Evolutionary conservation across 2,797 vertebrate genomes (phyloP).

Genomic region (Pogoniulus pusillus): DNA sequence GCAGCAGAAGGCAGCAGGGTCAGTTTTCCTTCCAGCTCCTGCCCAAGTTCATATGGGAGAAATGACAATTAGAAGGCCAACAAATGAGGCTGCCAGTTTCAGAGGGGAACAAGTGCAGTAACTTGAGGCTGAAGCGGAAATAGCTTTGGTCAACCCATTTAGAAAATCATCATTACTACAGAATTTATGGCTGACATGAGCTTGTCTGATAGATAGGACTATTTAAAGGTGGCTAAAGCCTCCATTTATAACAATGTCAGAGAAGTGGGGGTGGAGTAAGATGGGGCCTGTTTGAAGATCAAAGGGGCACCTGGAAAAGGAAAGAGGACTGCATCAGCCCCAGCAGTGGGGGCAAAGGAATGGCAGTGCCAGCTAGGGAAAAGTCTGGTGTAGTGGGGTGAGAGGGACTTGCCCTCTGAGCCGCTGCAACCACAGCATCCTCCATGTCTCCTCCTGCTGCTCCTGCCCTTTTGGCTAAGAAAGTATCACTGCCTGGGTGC

Average conservation of each 20-base stretch:
- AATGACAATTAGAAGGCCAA: conserved; percentile 76
- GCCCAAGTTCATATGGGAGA: conserved; percentile 63
- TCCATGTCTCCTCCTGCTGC: accelerated
- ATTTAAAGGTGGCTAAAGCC: conserved; percentile 81
- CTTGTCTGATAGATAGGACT: conserved; percentile 87
- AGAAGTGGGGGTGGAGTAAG: conserved; percentile 17
- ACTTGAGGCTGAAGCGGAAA: conserved; percentile 80
- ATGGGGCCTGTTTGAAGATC: conserved; percentile 32
- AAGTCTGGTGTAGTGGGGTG: not conserved
- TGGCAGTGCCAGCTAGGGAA: not conserved
- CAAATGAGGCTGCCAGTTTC: conserved; percentile 70
- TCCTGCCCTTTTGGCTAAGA: not conserved
- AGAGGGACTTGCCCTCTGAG: not conserved
- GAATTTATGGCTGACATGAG: conserved; percentile 86
- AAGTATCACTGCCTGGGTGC: not conserved
- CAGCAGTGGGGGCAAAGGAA: accelerated
- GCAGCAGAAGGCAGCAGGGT: not conserved
- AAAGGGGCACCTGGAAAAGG: not conserved
- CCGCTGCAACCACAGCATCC: not conserved
- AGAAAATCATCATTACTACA: conserved; percentile 76
- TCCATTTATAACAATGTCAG: conserved; percentile 79
- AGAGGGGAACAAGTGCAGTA: conserved; percentile 32
- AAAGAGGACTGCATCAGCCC: not conserved
- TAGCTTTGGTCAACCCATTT: conserved; percentile 77
- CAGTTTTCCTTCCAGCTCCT: conserved; percentile 47